Base-by-base conservation (phyloP, 2,113 vertebrate genomes). In the Sprattus sprattus region DNA sequence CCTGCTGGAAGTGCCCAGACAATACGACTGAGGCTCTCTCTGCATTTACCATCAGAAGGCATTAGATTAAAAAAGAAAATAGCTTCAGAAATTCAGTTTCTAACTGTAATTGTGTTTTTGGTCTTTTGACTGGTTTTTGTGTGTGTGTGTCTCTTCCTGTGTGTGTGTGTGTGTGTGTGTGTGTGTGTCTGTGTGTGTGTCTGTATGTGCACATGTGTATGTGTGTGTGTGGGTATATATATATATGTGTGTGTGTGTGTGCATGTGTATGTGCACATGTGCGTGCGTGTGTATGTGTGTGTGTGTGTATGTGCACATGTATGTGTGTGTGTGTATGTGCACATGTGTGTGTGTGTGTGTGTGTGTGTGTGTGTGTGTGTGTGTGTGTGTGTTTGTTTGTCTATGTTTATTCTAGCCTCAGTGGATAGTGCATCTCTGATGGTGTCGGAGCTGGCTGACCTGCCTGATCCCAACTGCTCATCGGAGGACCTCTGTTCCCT, bases 401-500 rank as follows among this genome's bases (percentile, higher is more conserved):
- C 9, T 6, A 20, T 52, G 20, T 7, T 82, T 46, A 88, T 89
- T 85, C 15, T 91, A 97, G 96, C 94, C 80, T 97, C 96, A 9
- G 96, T 95, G 86, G 96, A 96, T 90, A 96, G 95, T 82, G 92
- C 96, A 0, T 97, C 96, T 22, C 89, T 96, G 81, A 93, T 96
- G 92, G 95, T 94, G 75, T 97, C 96, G 0, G 96, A 96, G 89
- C 90, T 94, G 84, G 95, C 89, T 11, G 96, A 96, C 82, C 67
- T 93, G 32, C 95, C 94, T 13, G 96, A 95, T 83, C 93, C 18
- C 85, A 96, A 94, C 60, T 96, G 93, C 90, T 97, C 96, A 81
- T 97, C 96, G 0, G 96, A 96, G 87, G 96, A 97, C 89, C 89
- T 97, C 91, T 96, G 95, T 88, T 97, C 96, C 0, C 93, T 97